Base-by-base conservation (phyloP, 1,140 invertebrate genomes). In the Acromyrmex charruanus region DNA sequence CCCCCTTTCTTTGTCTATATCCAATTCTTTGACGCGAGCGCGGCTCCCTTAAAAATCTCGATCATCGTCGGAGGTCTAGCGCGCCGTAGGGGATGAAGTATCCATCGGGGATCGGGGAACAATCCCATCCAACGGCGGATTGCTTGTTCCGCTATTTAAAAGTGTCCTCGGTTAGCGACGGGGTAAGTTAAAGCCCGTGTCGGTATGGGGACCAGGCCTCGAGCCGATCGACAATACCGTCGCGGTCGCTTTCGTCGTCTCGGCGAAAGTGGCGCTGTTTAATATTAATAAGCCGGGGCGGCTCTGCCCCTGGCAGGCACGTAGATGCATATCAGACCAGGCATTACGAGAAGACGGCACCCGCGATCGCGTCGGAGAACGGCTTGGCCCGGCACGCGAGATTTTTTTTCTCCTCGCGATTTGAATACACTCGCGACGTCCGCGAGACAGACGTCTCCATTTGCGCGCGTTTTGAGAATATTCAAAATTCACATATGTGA, bases 271-370 rank as follows among this genome's bases (percentile, higher is more conserved):
- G 88, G 87, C 86, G 88, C 93, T 94, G 93, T 94, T 94, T 93
- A 94, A 94, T 94, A 94, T 94, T 94, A 94, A 95, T 94, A 95
- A 94, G 94, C 93, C 88, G 66, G 85, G 91, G 87, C 75, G 82
- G 84, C 90, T 93, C 93, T 93, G 93, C 91, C 91, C 74, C 85
- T 93, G 94, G 92, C 94, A 93, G 94, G 89, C 94, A 94, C 94
- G 93, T 91, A 93, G 94, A 95, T 95, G 94, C 94, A 95, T 95
- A 95, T 95, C 94, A 92, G 87, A 84, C 86, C 86, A 85, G 90
- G 93, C 94, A 94, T 95, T 95, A 95, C 92, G 91, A 91, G 91
- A 93, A 93, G 92, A 93, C 90, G 92, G 81, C 87, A 87, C 88
- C 86, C 82, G 79, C 74, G 77, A 6, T 49, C 44, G 71, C 63